A percentile compares a stretch with the other conserved stretches of the same genome.
Conservation (phyloP, 2,888 invertebrate species). For the Gymnosoma rotundatum region DNA sequence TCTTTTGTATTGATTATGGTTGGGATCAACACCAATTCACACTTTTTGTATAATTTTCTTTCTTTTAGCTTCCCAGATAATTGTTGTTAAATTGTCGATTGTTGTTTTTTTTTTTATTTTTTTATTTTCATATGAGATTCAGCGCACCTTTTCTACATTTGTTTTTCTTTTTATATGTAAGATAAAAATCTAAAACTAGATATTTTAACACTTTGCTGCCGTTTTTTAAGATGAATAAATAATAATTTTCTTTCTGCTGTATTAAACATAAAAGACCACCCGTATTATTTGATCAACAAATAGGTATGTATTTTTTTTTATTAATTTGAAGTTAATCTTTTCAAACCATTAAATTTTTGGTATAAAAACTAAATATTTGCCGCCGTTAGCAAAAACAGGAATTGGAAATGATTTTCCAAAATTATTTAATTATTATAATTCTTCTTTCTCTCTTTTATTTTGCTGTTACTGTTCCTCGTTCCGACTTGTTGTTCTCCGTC, state of each 20-base stretch:
- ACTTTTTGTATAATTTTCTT: slow-evolving; percentile 59
- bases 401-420: slow-evolving; percentile 29
- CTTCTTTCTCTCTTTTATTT: neutral
- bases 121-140: slow-evolving; percentile 73
- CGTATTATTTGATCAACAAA: neutral
- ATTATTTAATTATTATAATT: slow-evolving; percentile 17
- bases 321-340: neutral
- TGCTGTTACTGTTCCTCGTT: slow-evolving; percentile 62
- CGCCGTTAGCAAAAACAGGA: slow-evolving; percentile 6
- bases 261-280: slow-evolving; percentile 24
- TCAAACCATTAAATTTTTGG: neutral
- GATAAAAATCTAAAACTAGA: slow-evolving; percentile 18
- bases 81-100: slow-evolving; percentile 29
- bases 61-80: slow-evolving; percentile 26
- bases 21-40: slow-evolving; percentile 61
- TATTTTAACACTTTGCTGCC: slow-evolving; percentile 42
- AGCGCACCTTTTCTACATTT: slow-evolving; percentile 79
- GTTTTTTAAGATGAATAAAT: slow-evolving; percentile 5
- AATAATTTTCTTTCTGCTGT: neutral
- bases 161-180: slow-evolving; percentile 41
- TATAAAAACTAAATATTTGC: slow-evolving; percentile 9
- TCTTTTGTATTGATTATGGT: slow-evolving; percentile 30
- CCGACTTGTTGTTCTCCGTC: slow-evolving; percentile 79
- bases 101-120: slow-evolving; percentile 37
- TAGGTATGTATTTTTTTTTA: neutral